Base-by-base conservation (phyloP, 2,113 vertebrate genomes). In the Dendrocopos noguchii region DNA sequence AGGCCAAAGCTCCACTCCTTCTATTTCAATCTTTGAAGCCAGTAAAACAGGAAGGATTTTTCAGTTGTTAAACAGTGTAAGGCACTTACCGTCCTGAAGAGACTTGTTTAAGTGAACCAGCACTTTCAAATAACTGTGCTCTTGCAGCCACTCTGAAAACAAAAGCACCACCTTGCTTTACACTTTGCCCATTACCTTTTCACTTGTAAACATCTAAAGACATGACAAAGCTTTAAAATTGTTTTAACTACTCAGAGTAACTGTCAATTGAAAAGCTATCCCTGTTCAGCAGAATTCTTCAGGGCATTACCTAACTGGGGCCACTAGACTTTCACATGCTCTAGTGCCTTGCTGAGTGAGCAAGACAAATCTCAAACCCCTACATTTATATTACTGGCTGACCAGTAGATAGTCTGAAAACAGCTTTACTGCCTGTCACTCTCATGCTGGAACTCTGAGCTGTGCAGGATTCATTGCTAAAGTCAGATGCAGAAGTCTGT, bases 81-180 rank as follows among this genome's bases (percentile, higher is more conserved):
- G 87, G 77, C 42, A 97, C 96, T 97, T 97, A 99, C 99, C 99
- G 94, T 98, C 98, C 98, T 96, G 97, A 94, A 85, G 98, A 71
- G 94, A 96, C 65, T 82, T 98, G 95, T 77, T 98, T 98, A 72
- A 98, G 96, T 88, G 98, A 98, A 80, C 98, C 97, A 67, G 97
- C 98, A 88, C 98, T 99, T 97, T 99, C 99, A 50, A 99, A 99
- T 47, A 99, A 97, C 28, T 98, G 98, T 0, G 98, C 98, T 93
- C 96, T 98, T 56, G 97, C 97, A 71, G 98, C 98, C 91, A 99
- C 98, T 75, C 99, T 99, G 97, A 68, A 97, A 98, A 96, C 72
- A 75, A 87, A 88, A 80, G 27, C 34, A 91, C 2, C 46, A 89
- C 6, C 28, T 78, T 73, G 36, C 31, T 75, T 96, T 93, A 91